These are phyloP conservation scores for Nyctalus aviator DNA, from an alignment of 2,797 vertebrate genomes.

Conservation along the genomic window DNA sequence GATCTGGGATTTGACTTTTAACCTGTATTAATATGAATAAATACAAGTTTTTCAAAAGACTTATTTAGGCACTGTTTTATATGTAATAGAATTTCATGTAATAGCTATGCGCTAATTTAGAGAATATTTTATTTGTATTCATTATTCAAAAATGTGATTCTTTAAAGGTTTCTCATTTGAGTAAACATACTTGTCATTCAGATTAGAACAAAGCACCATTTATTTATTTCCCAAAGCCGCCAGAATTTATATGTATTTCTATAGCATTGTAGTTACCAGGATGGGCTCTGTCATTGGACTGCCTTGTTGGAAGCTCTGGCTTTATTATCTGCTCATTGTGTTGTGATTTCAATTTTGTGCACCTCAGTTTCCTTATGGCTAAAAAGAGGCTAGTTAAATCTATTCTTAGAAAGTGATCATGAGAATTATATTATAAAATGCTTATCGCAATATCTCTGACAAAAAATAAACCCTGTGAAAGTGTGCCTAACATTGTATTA, in stretches of 20 bases:
- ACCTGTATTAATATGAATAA: neutral
- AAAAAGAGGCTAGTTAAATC: neutral
- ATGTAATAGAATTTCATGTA: neutral
- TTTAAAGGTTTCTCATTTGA: conserved; percentile 53
- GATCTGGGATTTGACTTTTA: conserved; percentile 27
- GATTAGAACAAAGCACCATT: conserved; percentile 13
- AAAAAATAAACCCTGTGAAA: conserved; percentile 22
- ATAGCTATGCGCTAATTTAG: conserved; percentile 2
- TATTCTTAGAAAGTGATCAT: neutral
- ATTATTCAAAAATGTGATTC: conserved; percentile 20
- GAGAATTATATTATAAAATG: neutral
- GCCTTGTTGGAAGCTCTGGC: neutral
- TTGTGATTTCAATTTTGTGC: neutral
- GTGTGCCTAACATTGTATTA: neutral
- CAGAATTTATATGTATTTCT: neutral
- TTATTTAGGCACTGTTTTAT: neutral
- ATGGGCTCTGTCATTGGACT: neutral
- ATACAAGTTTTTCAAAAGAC: conserved; percentile 40
- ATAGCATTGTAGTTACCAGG: neutral
- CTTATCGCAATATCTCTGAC: neutral
- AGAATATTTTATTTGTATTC: conserved; percentile 13
- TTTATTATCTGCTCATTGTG: neutral
- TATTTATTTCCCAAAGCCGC: neutral
- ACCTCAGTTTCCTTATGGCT: conserved; percentile 39
- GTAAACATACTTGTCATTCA: conserved; percentile 36